Conservation (phyloP, 2,797 vertebrate genomes). For the Myoxocephalus aenaeus region DNA sequence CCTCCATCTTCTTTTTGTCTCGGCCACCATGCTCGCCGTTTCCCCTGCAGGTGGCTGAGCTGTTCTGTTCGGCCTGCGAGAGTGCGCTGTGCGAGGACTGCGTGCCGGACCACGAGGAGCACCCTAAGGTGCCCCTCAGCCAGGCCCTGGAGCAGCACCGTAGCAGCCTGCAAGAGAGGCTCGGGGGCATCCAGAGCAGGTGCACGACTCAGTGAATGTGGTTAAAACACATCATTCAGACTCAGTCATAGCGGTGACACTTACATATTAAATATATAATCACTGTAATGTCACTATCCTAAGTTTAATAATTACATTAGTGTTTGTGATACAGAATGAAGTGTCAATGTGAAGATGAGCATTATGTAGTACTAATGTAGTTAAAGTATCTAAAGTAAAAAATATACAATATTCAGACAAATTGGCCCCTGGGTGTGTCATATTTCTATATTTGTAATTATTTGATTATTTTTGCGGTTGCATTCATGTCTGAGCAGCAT, state of each 20-base stretch:
- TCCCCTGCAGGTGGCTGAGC: constrained; percentile 86
- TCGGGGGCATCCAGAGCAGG: constrained; percentile 91
- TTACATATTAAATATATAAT: not conserved
- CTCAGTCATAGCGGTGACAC: too few relatives aligned
- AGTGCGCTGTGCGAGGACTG: constrained; percentile 94
- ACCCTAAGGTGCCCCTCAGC: constrained; percentile 88
- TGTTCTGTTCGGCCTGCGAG: constrained; percentile 92
- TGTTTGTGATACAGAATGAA: not conserved
- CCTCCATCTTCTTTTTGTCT: not conserved
- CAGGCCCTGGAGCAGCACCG: constrained; percentile 92
- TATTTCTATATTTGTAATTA: not conserved
- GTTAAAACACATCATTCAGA: not conserved
- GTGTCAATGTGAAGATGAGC: not conserved
- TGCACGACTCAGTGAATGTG: constrained; percentile 32
- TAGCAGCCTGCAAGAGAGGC: constrained; percentile 87
- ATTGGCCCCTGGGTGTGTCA: not conserved
- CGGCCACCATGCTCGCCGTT: not conserved
- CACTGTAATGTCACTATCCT: not conserved
- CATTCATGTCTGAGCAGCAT: not conserved
- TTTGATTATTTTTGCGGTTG: not conserved
- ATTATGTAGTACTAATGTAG: not conserved
- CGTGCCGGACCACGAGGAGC: constrained; percentile 86
- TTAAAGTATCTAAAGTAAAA: not conserved
- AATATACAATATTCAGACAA: not conserved
- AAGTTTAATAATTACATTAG: not conserved